Conservation (phyloP, 2,797 vertebrate genomes). For the Peromyscus nudipes region DNA sequence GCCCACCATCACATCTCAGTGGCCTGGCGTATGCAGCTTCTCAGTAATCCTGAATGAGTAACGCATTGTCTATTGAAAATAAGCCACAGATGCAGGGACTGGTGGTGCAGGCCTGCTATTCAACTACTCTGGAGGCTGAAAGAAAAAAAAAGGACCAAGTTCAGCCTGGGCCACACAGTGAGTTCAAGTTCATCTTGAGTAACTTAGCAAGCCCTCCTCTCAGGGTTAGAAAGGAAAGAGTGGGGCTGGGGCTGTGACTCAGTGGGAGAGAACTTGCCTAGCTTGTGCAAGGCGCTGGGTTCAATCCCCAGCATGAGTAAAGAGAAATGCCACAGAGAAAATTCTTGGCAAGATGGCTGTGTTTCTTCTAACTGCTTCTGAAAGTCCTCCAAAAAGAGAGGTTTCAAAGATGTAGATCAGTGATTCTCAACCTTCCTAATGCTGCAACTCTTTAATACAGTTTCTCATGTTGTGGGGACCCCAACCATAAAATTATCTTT, state of each 20-base stretch:
- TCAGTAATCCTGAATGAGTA: neutral
- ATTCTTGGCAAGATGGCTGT: neutral
- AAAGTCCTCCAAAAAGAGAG: neutral
- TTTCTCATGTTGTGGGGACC: neutral
- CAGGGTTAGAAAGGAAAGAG: neutral
- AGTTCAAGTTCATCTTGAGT: neutral
- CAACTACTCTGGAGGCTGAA: neutral
- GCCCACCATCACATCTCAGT: neutral
- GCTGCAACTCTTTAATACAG: neutral
- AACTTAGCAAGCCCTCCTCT: neutral
- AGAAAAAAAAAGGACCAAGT: neutral
- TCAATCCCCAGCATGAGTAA: neutral
- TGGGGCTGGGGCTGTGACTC: neutral
- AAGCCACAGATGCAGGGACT: neutral
- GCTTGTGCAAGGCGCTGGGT: neutral
- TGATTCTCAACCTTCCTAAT: neutral
- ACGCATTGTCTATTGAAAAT: neutral
- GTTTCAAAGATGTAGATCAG: neutral
- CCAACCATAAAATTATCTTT: neutral
- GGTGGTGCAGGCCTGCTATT: neutral
- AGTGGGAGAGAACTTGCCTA: neutral
- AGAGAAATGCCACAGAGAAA: neutral
- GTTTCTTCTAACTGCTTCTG: neutral
- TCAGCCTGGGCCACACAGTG: neutral
- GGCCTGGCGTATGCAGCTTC: neutral